Evolutionary conservation across 2,888 invertebrate species (phyloP).

Genomic region (Agrotis ipsilon): DNA sequence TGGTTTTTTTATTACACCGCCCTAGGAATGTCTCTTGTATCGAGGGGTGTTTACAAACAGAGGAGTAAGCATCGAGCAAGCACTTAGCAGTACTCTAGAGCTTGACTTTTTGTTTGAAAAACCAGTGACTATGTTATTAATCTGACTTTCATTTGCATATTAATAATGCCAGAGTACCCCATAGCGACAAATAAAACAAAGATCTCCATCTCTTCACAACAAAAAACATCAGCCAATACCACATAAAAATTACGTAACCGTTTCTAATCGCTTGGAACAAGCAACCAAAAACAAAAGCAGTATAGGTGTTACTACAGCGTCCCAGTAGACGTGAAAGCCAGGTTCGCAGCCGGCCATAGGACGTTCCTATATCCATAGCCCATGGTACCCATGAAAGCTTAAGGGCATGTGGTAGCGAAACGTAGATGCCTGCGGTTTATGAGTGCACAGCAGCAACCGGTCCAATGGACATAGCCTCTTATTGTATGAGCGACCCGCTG

Average conservation of each 20-base stretch:
- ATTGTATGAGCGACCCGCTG: slow-evolving; percentile 70
- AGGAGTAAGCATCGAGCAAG: too few species aligned
- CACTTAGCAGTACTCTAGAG: too few species aligned
- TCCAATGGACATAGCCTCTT: slow-evolving; percentile 81
- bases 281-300: slow-evolving; percentile 41
- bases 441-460: slow-evolving; percentile 84
- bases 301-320: slow-evolving; percentile 45
- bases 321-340: background rate
- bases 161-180: background rate
- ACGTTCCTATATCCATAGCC: slow-evolving; percentile 27
- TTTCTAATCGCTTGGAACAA: slow-evolving; percentile 39
- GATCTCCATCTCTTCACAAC: background rate
- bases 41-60: too few species aligned
- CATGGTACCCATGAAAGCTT: slow-evolving; percentile 63
- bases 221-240: slow-evolving; percentile 18
- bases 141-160: too few species aligned
- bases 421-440: slow-evolving; percentile 80
- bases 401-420: slow-evolving; percentile 65
- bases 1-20: too few species aligned
- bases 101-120: too few species aligned
- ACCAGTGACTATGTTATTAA: background rate
- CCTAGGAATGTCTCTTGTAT: too few species aligned
- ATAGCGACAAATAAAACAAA: slow-evolving; percentile 7
- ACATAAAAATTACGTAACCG: slow-evolving; percentile 41
- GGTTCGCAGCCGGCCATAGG: background rate